Base-by-base conservation (phyloP, 2,113 vertebrate genomes). In the Speoplatyrhinus poulsoni region DNA sequence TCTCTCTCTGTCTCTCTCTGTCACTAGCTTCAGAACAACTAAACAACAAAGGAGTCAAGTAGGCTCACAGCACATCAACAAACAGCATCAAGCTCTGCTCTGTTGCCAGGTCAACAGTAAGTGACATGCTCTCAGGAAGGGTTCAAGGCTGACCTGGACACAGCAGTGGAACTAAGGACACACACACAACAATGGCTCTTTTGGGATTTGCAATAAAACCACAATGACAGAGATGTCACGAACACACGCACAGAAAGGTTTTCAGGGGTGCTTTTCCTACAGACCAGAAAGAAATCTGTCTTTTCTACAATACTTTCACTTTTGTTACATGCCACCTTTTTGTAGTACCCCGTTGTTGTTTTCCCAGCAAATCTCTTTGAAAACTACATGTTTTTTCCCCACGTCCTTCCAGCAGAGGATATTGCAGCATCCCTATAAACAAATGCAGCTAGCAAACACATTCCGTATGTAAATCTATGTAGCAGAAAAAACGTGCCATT, bases 261-360 rank as follows among this genome's bases (percentile, higher is more conserved):
- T 76, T 50, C 48, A 76, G 78, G 54, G 90, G 90, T 91, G 89
- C 89, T 91, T 88, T 90, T 87, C 83, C 80, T 75, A 84, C 66
- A 80, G 79, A 83, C 65, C 69, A 70, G 57, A 80, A 68, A 69
- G 53, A 81, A 73, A 77, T 76, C 73, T 50, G 54, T 62, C 53
- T 89, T 92, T 93, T 92, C 75, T 91, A 88, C 82, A 72, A 62
- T 79, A 70, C 77, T 91, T 82, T 87, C 88, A 83, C 86, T 83
- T 90, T 92, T 92, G 86, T 91, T 92, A 92, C 80, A 92, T 79
- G 80, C 70, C 69, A 75, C 65, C 77, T 76, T 93, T 90, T 90
- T 92, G 72, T 82, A 89, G 77, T 76, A 69, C 32, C 11, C 72
- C 77, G 67, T 79, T 76, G 69, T 85, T 65, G 87, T 89, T 87